Percentiles rank a stretch among this genome's conserved stretches.
Evolutionary conservation across 2,888 invertebrate genomes (phyloP).

Genomic region (Trachelus stipa): DNA sequence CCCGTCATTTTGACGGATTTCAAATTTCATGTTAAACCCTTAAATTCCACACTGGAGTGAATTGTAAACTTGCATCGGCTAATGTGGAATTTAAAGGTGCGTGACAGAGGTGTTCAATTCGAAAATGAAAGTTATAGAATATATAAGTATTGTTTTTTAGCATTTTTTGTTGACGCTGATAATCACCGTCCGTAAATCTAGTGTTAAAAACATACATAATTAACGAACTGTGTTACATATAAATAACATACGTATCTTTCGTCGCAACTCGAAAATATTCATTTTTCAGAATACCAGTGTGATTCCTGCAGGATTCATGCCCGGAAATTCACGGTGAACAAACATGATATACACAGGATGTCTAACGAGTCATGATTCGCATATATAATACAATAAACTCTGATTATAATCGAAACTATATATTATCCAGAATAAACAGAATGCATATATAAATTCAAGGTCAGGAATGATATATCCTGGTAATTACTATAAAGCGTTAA

Average conservation of each 20-base stretch:
- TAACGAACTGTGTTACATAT: neutral
- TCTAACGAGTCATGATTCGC: neutral
- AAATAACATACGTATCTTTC: neutral
- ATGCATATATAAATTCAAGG: neutral
- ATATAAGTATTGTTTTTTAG: no score
- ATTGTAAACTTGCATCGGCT: no score
- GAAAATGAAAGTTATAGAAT: no score
- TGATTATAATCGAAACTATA: neutral
- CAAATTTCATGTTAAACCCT: no score
- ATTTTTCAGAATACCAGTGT: neutral
- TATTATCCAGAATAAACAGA: neutral
- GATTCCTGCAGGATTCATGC: neutral
- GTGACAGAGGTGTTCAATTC: no score
- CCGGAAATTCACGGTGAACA: neutral
- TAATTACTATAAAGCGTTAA: neutral
- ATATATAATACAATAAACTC: neutral
- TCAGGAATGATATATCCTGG: neutral
- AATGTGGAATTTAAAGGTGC: no score
- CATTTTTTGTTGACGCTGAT: no score
- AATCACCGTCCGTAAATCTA: no score
- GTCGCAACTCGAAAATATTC: neutral
- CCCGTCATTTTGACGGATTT: no score
- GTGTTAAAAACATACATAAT: neutral
- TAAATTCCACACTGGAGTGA: no score
- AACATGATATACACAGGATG: neutral